Evolutionary conservation across 2,113 vertebrate species (phyloP).

Genomic region (Centropus bengalensis): DNA sequence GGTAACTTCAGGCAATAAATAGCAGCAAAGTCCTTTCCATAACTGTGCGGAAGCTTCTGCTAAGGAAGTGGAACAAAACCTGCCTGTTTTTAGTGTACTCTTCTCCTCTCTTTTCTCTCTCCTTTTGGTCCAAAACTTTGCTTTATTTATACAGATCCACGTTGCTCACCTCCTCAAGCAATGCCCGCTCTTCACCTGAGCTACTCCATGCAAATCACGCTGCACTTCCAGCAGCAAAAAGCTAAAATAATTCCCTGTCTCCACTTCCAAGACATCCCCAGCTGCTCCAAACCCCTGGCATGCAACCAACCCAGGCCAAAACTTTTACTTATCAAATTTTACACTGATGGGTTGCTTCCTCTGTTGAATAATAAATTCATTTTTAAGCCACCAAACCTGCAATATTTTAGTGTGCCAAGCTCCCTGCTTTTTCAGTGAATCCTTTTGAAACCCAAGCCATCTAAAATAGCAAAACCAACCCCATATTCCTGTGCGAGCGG

Average conservation of each 20-base stretch:
- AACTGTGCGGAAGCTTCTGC: background rate
- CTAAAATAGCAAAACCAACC: background rate
- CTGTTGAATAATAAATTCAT: background rate
- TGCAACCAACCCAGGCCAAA: background rate
- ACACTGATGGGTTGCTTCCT: background rate
- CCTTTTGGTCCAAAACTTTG: background rate
- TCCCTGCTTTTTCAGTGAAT: background rate
- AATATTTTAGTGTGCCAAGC: background rate
- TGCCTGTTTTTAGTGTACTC: background rate
- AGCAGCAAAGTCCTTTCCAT: constrained; percentile 30
- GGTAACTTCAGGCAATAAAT: constrained; percentile 43
- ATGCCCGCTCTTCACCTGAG: background rate
- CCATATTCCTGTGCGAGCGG: accelerated
- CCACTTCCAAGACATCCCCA: background rate
- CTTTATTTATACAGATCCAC: background rate
- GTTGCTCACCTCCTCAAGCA: background rate
- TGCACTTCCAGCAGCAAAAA: background rate
- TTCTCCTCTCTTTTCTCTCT: background rate
- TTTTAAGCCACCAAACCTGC: background rate
- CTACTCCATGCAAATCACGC: background rate
- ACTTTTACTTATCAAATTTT: background rate
- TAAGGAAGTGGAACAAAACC: background rate
- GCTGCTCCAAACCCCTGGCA: background rate
- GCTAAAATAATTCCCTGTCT: background rate
- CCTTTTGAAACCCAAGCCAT: background rate